Percentiles rank a stretch among this genome's conserved stretches.
These are phyloP conservation scores for Cossypha niveicapilla DNA, from an alignment of 2,797 vertebrate genomes.

Conservation along the genomic window DNA sequence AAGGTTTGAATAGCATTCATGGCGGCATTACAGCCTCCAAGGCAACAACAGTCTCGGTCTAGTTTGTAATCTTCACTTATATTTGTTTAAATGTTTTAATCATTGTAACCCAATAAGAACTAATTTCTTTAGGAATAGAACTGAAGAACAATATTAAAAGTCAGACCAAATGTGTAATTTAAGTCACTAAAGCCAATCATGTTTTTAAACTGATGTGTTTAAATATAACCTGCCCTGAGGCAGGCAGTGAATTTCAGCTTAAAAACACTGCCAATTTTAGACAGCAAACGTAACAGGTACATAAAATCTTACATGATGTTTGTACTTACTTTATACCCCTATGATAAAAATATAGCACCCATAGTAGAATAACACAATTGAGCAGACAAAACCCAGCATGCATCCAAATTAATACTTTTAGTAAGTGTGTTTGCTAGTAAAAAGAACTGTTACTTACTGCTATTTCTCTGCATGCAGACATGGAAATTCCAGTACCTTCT, in stretches of 20 bases:
- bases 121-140: background rate
- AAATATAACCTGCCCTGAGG: background rate
- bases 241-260: background rate
- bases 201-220: background rate
- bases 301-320: background rate
- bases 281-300: background rate
- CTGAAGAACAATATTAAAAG: background rate
- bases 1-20: background rate
- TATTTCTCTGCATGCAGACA: constrained; percentile 99
- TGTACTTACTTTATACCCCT: background rate
- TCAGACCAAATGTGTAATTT: background rate
- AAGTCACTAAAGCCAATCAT: background rate
- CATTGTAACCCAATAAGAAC: background rate
- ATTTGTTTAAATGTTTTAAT: background rate
- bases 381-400: background rate
- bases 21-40: background rate
- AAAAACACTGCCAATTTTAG: background rate
- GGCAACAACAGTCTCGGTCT: background rate
- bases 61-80: background rate
- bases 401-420: background rate
- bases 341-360: background rate
- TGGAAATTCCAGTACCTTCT: constrained; percentile 99
- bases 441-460: constrained; percentile 86
- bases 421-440: background rate
- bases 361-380: background rate